Evolutionary conservation across 2,797 vertebrate genomes (phyloP).

Genomic region (Amniataba percoides): DNA sequence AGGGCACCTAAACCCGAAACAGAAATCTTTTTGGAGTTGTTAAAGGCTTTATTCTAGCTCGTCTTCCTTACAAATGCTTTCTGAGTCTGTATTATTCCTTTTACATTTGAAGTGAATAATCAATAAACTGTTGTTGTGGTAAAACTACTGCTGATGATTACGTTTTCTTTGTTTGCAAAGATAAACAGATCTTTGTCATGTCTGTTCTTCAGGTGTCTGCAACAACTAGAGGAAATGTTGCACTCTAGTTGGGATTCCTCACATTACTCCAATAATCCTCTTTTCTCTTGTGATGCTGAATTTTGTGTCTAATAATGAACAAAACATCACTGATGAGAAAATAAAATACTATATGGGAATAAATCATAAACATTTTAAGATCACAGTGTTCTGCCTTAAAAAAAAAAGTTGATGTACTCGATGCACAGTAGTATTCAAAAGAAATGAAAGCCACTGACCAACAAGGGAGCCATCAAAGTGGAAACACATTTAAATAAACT

Average conservation of each 20-base stretch:
- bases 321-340: not conserved
- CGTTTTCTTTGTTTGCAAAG: not conserved
- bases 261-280: not conserved
- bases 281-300: not conserved
- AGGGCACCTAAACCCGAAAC: slow-evolving; percentile 21
- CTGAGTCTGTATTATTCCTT: not conserved
- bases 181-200: not conserved
- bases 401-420: not conserved
- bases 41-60: slow-evolving; percentile 4
- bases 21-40: not conserved
- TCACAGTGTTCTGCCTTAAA: not conserved
- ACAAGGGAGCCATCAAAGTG: slow-evolving; percentile 15
- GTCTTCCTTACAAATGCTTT: slow-evolving; percentile 8
- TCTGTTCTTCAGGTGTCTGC: not conserved
- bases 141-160: not conserved
- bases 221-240: not conserved
- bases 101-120: slow-evolving; percentile 2
- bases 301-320: not conserved
- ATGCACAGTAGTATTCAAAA: slow-evolving; percentile 10
- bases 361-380: not conserved
- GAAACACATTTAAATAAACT: slow-evolving; percentile 47
- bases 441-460: slow-evolving; percentile 16
- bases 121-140: not conserved
- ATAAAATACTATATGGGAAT: not conserved
- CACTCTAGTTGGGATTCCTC: not conserved